phyloP scores from a whole-genome alignment of 2,888 invertebrate genomes.

The Buathra laborator region DNA sequence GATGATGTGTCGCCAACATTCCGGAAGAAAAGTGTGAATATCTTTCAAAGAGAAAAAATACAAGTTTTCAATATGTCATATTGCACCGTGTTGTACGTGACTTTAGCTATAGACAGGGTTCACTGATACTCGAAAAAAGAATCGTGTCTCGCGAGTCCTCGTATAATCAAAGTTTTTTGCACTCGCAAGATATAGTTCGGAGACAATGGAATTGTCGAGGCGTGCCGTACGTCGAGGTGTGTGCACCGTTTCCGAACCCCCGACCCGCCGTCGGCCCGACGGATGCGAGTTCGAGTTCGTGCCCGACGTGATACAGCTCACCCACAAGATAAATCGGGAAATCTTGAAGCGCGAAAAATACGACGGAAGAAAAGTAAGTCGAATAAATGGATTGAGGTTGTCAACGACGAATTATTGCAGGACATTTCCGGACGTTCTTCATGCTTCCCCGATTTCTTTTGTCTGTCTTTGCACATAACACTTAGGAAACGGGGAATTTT shows the following conservation, averaged over 20 bases:
- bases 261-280: constrained; percentile 33
- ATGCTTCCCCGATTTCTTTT: no score
- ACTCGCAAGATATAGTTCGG: constrained; percentile 17
- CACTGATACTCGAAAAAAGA: constrained; percentile 21
- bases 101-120: no score
- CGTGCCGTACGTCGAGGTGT: constrained; percentile 63
- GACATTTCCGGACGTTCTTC: background rate
- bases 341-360: background rate
- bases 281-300: constrained; percentile 30
- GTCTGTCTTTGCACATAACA: no score
- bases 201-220: constrained; percentile 72
- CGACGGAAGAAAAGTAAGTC: constrained; percentile 25
- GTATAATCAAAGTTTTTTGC: constrained; percentile 53
- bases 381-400: constrained; percentile 46
- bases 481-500: no score
- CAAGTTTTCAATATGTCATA: no score
- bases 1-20: no score
- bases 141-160: constrained; percentile 33
- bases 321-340: background rate
- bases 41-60: no score
- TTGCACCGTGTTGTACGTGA: no score
- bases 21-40: no score
- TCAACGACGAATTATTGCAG: constrained; percentile 41
- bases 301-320: constrained; percentile 1
- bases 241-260: constrained; percentile 10